Base-by-base conservation (phyloP, 1,140 invertebrate species). In the Sitophilus oryzae region DNA sequence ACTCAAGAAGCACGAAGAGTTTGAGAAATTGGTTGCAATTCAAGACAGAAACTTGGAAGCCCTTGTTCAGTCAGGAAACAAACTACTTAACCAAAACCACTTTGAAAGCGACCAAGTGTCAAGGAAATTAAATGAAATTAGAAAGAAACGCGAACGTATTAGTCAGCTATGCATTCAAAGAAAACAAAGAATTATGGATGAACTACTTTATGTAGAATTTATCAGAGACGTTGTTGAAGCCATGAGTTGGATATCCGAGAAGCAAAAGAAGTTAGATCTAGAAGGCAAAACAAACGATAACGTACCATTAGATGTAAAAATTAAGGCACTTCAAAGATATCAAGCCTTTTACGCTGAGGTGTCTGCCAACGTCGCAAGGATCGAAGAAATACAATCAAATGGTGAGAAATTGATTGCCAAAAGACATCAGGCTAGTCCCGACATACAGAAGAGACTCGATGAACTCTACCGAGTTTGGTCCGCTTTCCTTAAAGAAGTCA, bases 281-380 rank as follows among this genome's bases (percentile, higher is more conserved):
- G 88, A 91, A 74, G 78, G 66, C 64, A 81, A 74, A 18, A 77
- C 80, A 59, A 81, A 80, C 0, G 85, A 90, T 68, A 84, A 86
- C 3, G 84, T 79, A 9, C 86, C 80, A 68, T 72, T 92, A 3
- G 88, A 91, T 64, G 88, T 91, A 50, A 92, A 92, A 70, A 90
- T 98, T 66, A 96, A 95, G 74, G 92, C 93, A 67, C 75, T 98
- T n/a, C 92, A 98, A 72, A 96, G 96, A 70, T 93, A 98, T 72
- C 95, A 98, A 75, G 93, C 94, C 0, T 97, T 98, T 75, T 89
- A 97, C 69, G 93, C 93, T 0, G 95, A 98, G 73, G 77, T 98
- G 30, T 77, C 85, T 0, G 92, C 93, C 8, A 95, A 98, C 75
- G 82, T 89, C 57, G 82, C 85, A 9, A 79, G 89, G 50, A 90